Evolutionary conservation across 1,140 invertebrate species (phyloP).

Genomic region (Pentalonia nigronervosa): DNA sequence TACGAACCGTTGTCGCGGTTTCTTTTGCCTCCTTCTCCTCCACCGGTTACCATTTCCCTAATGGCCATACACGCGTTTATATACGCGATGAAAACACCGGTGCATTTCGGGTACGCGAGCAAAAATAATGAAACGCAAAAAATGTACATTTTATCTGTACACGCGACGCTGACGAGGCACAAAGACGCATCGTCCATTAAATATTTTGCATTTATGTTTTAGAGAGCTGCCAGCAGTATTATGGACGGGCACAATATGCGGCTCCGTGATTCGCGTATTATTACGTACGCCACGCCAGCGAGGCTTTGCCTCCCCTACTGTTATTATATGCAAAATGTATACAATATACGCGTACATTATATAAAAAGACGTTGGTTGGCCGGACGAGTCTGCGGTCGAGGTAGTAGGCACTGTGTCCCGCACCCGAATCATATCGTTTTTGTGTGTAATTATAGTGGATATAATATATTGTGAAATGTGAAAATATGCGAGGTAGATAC

Average conservation of each 20-base stretch:
- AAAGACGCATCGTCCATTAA: neutral
- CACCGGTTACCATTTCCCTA: neutral
- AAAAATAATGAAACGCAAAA: constrained; percentile 4
- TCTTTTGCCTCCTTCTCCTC: neutral
- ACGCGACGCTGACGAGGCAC: neutral
- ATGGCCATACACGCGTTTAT: neutral
- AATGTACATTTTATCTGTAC: neutral
- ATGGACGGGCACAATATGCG: neutral
- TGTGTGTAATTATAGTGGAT: neutral
- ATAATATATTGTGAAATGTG: neutral
- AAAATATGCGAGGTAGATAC: too few relatives aligned
- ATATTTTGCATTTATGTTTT: neutral
- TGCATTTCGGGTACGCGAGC: neutral
- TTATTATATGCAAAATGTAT: neutral
- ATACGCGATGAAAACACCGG: neutral
- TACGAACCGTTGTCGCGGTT: neutral
- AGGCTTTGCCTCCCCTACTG: neutral
- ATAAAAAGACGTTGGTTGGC: neutral
- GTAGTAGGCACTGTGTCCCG: neutral
- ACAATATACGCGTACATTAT: neutral
- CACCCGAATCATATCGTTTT: neutral
- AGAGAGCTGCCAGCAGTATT: neutral
- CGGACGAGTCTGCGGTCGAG: neutral
- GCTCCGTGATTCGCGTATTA: neutral
- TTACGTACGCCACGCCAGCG: neutral